A percentile compares a stretch with the other conserved stretches of the same genome.
Evolutionary conservation across 2,113 vertebrate species (phyloP).

Genomic region (Tachysurus vachellii): DNA sequence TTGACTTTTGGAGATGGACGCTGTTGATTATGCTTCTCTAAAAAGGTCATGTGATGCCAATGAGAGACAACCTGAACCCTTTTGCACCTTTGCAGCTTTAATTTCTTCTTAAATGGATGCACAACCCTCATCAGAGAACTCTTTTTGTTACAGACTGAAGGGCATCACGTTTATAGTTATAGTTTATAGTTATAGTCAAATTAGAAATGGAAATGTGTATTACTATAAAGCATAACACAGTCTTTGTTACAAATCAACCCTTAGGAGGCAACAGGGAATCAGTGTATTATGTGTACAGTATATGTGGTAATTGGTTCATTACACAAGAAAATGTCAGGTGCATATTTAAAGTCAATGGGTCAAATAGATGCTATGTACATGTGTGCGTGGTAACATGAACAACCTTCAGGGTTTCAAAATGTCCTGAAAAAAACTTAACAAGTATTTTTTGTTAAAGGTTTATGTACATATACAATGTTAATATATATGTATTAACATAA

Average conservation of each 20-base stretch:
- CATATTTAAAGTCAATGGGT: conserved; percentile 33
- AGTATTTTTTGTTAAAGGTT: not conserved
- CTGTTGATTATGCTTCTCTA: not conserved
- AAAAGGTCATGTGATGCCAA: conserved; percentile 4
- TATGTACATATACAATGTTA: not conserved
- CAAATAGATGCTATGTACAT: not conserved
- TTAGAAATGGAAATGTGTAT: not conserved
- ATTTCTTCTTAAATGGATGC: conserved; percentile 20
- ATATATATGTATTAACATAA: not conserved
- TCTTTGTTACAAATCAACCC: conserved; percentile 5
- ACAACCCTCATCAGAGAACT: not conserved
- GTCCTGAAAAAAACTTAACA: not conserved
- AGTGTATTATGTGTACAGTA: not conserved
- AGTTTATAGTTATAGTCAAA: not conserved
- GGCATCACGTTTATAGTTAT: not conserved
- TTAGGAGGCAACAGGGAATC: not conserved
- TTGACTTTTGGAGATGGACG: not conserved
- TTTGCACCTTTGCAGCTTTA: conserved; percentile 17
- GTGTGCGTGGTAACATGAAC: not conserved
- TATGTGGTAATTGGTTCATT: conserved; percentile 32
- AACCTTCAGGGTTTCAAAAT: conserved; percentile 20
- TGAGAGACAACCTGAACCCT: conserved; percentile 14
- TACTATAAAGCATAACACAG: not conserved
- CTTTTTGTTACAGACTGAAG: not conserved
- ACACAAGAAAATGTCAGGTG: conserved; percentile 22